A percentile compares a stretch with the other conserved stretches of the same genome.
These are phyloP conservation scores for Myiopsitta monachus DNA, from an alignment of 2,113 vertebrate genomes.

Conservation along the genomic window DNA sequence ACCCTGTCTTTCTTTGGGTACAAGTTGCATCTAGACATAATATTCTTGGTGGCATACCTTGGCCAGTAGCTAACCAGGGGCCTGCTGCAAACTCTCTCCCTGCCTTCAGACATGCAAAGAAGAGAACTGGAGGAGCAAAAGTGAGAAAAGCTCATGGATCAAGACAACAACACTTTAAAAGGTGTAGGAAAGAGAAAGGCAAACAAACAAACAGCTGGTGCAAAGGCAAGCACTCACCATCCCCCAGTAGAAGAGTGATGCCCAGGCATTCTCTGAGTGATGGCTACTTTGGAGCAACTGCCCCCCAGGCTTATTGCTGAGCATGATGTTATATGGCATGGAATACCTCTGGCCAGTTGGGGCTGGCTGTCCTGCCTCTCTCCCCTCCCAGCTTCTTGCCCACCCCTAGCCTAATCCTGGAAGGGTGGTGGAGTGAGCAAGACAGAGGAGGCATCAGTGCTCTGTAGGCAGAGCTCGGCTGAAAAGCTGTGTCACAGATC, in stretches of 20 bases:
- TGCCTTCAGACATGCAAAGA: background rate
- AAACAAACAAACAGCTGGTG: background rate
- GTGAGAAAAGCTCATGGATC: background rate
- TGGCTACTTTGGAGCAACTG: background rate
- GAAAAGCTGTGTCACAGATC: background rate
- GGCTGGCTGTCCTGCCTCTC: accelerated
- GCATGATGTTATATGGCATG: background rate
- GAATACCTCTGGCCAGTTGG: background rate
- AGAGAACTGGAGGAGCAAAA: background rate
- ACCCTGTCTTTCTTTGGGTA: accelerated
- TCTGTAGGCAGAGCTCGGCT: background rate
- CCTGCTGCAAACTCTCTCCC: background rate
- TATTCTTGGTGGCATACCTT: background rate
- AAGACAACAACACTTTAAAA: background rate
- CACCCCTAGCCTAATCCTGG: too few species aligned
- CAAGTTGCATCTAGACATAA: background rate
- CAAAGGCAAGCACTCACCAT: background rate
- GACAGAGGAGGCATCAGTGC: accelerated
- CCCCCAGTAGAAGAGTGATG: background rate
- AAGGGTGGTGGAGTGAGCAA: accelerated
- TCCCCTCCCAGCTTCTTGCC: background rate
- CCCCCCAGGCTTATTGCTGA: accelerated
- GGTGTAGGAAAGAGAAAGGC: background rate
- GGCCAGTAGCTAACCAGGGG: background rate
- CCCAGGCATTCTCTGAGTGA: background rate